Base-by-base conservation (phyloP, 2,888 invertebrate species). In the Prosapia bicincta region DNA sequence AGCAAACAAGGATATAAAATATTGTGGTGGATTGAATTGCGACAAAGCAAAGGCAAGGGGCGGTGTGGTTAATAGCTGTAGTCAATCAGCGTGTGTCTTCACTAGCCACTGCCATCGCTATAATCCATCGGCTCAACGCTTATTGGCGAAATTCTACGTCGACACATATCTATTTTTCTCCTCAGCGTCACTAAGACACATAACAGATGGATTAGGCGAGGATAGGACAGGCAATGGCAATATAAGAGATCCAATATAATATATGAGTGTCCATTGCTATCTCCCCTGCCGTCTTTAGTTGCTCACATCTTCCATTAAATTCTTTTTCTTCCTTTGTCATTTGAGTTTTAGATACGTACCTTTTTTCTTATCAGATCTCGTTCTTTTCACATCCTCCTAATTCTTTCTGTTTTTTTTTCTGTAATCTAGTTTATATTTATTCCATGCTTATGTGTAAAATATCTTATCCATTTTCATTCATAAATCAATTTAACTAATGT, bases 101-200 rank as follows among this genome's bases (percentile, higher is more conserved):
- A 54, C 54, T 20, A 30, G 69, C 30, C 23, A 28, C n/a, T 23
- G 69, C 28, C 69, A 69, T 26, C 32, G 28, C 26, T 26, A 32
- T 69, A 69, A 69, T 69, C 69, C 69, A 30, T 32, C 69, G 24
- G 20, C 26, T 20, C 26, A 54, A 65, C 26, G 54, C 71, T 71
- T 71, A 71, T 71, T 71, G 71, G 71, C 54, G 65, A 71, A 71
- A 54, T 71, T 71, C 71, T 26, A 30, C 32, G 28, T 20, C 26
- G 26, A 69, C 30, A 26, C 69, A 32, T 20, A 69, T 69, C 69
- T 69, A 69, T 69, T 69, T 69, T 69, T 69, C 69, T 69, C 69
- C 54, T 20, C 54, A 54, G 54, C 28, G 69, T 69, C 69, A 32
- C 69, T 32, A 23, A 23, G 69, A 69, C 69, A 69, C 32, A 69